phyloP scores from a whole-genome alignment of 2,888 invertebrate species.

The Drosophila prolongata region DNA sequence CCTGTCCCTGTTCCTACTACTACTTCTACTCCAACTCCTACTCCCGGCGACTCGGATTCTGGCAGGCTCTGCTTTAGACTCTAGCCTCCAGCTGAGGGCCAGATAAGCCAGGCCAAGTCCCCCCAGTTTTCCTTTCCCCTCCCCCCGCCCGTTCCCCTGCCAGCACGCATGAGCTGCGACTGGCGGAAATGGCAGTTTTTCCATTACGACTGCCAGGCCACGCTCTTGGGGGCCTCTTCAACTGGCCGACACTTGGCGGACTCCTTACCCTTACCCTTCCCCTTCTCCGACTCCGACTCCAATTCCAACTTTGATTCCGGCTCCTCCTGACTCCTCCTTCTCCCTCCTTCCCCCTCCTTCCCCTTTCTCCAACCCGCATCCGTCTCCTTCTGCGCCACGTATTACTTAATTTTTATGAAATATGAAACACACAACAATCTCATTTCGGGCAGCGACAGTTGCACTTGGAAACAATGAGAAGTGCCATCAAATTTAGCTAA shows the following conservation, averaged over 20 bases:
- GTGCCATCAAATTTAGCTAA: constrained; percentile 70
- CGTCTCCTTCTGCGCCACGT: constrained; percentile 16
- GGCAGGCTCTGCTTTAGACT: constrained; percentile 24
- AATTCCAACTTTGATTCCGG: not conserved
- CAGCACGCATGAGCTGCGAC: constrained; percentile 57
- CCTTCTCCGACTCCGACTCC: not conserved
- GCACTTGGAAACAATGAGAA: constrained; percentile 44
- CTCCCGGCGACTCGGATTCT: not conserved
- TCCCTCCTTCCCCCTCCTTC: not conserved
- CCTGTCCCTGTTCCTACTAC: not conserved
- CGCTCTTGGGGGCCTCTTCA: constrained; percentile 37
- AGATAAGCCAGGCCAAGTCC: constrained; percentile 34
- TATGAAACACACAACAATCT: constrained; percentile 56
- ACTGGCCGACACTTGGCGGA: constrained; percentile 38
- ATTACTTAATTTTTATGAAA: constrained; percentile 74
- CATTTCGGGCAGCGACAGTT: constrained; percentile 33
- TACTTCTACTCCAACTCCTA: not conserved
- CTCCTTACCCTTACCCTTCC: not conserved
- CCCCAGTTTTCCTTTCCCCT: constrained; percentile 3
- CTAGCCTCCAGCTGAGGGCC: constrained; percentile 29
- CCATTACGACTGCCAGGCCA: constrained; percentile 63
- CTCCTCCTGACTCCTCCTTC: not conserved
- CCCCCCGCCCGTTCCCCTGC: constrained; percentile 7
- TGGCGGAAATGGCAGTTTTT: constrained; percentile 76
- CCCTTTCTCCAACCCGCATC: not conserved